Evolutionary conservation across 1,140 invertebrate genomes (phyloP), one percentile per base, ranked within the genome.

Genomic region (Drosophila erecta): DNA sequence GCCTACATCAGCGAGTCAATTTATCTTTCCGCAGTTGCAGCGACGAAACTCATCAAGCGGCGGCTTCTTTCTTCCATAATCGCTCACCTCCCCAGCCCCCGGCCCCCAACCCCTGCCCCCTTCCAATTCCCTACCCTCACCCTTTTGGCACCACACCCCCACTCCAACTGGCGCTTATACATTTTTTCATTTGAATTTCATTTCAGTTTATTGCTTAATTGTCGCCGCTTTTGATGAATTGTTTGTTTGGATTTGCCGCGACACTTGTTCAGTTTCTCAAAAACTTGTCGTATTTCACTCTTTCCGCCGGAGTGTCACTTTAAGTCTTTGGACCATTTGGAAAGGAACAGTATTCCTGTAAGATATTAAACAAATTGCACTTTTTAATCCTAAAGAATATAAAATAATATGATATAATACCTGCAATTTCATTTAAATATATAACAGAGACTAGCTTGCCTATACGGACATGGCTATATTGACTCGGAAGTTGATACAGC

Each of bases 201-300:
- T 75, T 81, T 56, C 69, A 66, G 49, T 81, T 62, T 38, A 81
- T 81, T 79, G 79, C 71, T 87, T 89, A 89, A 89, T 89, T 89
- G 84, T 89, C 85, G 84, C 76, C 67, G 67, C 84, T 84, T 89
- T 89, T 89, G 84, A 89, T 89, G 76, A 84, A 89, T 78, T 84
- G 84, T 89, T 89, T 89, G 84, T 89, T 89, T 89, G 79, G 84
- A 89, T 87, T 87, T 89, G 84, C 84, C 84, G 84, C 84, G 84
- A 87, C 84, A 89, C 89, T 89, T 84, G 55, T 70, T 56, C 73
- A 50, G 50, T 61, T 61, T 53, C 57, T 43, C 57, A n/a, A 50
- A 49, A 24, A 11, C 56, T 24, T 4, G 24, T 24, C 24, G 24
- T 24, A 4, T 27, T 35, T 15, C 15, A 0, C 8, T 24, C 14